Evolutionary conservation across 2,888 invertebrate genomes (phyloP), one percentile per base, ranked within the genome.

Genomic region (Himalopsyche tibetana): DNA sequence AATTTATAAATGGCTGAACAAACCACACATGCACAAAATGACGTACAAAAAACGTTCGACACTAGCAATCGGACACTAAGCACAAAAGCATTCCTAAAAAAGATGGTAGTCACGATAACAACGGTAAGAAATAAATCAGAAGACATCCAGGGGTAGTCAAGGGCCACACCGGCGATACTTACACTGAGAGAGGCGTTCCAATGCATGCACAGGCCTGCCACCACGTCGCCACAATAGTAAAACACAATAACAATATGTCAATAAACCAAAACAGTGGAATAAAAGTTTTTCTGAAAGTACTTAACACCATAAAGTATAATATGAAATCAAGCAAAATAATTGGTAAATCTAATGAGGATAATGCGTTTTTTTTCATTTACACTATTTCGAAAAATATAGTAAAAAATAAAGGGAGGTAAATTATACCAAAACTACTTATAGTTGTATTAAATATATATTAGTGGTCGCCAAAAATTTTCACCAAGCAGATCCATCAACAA

Each of bases 151-250:
- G 51, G 74, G 51, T 17, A 42, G 80, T 84, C 51, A 51, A 74
- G 74, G 80, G 84, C 84, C 79, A 84, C 55, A 55, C 55, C 83
- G 51, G 83, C 42, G 45, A 92, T 96, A 97, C 97, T 97, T 96
- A 97, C 97, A 97, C 95, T 96, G 96, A 92, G 96, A 96, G 93
- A 97, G 95, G 92, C 96, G 95, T 94, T 96, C 96, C 95, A 97
- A 95, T 92, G 97, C 97, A 96, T 97, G 97, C 96, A 97, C 95
- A 93, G 96, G 95, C 94, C 97, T 95, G 93, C 90, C 88, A 88
- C 82, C 87, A 86, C 85, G 84, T 85, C 81, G 89, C 86, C 86
- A 87, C 84, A 88, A 87, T 87, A 84, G 84, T 84, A 88, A 87
- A 86, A 87, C 82, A 87, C 81, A 86, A 86, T 86, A 74, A 74